Evolutionary conservation across 2,888 invertebrate species (phyloP).

Genomic region (Sipha maydis): DNA sequence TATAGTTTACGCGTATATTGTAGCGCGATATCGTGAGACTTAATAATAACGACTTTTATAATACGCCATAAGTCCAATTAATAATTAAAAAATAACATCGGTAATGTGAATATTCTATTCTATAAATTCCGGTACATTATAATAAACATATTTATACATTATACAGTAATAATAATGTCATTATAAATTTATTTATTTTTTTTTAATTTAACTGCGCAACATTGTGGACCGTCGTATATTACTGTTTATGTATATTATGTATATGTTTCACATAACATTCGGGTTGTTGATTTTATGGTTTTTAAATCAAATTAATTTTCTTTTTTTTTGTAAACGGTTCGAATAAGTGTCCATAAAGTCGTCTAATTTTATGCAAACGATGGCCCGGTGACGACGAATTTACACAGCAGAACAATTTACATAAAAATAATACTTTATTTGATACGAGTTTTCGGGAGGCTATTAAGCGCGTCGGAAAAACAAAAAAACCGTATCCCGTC

Average conservation of each 20-base stretch:
- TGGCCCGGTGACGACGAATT: neutral
- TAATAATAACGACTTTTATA: no score
- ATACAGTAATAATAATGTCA: neutral
- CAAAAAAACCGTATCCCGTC: neutral
- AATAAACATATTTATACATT: no score
- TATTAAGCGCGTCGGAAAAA: constrained; percentile 23
- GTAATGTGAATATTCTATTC: no score
- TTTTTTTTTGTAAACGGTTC: constrained; percentile 29
- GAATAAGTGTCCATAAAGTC: neutral
- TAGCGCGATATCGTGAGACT: no score
- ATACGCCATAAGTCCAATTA: no score
- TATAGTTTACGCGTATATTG: no score
- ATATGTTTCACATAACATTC: constrained; percentile 1
- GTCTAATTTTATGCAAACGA: constrained; percentile 49
- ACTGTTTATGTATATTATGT: no score
- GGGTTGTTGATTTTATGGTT: constrained; percentile 14
- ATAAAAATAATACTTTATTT: constrained; percentile 48
- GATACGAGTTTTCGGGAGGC: constrained; percentile 45
- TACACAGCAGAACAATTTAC: constrained; percentile 50
- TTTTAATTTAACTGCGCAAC: neutral
- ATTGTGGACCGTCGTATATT: neutral
- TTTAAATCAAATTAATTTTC: constrained; percentile 21
- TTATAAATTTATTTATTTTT: neutral
- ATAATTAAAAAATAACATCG: no score
- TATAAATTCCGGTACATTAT: no score